phyloP scores from a whole-genome alignment of 1,140 invertebrate species.

The Charaxes varanes region DNA sequence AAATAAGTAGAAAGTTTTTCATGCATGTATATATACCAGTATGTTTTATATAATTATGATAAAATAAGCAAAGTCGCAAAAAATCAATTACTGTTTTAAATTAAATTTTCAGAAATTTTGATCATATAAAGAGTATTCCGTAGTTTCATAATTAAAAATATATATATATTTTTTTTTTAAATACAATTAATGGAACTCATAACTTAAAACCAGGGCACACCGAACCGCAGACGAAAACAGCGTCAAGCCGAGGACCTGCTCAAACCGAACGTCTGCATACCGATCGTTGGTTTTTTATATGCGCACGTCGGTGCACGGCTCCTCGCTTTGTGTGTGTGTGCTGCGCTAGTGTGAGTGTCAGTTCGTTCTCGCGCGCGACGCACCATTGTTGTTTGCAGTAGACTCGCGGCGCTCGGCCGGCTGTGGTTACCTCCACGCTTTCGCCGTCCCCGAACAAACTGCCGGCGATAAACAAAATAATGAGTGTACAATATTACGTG shows the following conservation, averaged over 20 bases:
- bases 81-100: too few species aligned
- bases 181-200: constrained; percentile 1
- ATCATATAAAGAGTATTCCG: too few species aligned
- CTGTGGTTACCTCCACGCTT: constrained; percentile 34
- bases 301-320: constrained; percentile 53
- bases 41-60: too few species aligned
- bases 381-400: constrained; percentile 67
- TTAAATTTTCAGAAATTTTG: too few species aligned
- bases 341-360: constrained; percentile 39
- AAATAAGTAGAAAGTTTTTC: too few species aligned
- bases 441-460: constrained; percentile 47
- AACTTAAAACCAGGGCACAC: constrained; percentile 32
- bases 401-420: constrained; percentile 45
- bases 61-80: too few species aligned
- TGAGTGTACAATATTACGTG: constrained; percentile 60
- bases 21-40: too few species aligned
- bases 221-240: constrained; percentile 70
- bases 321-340: constrained; percentile 30
- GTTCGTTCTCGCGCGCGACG: constrained; percentile 53
- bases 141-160: too few species aligned
- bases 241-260: constrained; percentile 70
- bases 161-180: too few species aligned
- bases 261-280: constrained; percentile 73
- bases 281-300: constrained; percentile 72
- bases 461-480: constrained; percentile 68